Evolutionary conservation across 2,113 vertebrate genomes (phyloP), one percentile per base, ranked within the genome.

Genomic region (Ptychochromis oligacanthus): DNA sequence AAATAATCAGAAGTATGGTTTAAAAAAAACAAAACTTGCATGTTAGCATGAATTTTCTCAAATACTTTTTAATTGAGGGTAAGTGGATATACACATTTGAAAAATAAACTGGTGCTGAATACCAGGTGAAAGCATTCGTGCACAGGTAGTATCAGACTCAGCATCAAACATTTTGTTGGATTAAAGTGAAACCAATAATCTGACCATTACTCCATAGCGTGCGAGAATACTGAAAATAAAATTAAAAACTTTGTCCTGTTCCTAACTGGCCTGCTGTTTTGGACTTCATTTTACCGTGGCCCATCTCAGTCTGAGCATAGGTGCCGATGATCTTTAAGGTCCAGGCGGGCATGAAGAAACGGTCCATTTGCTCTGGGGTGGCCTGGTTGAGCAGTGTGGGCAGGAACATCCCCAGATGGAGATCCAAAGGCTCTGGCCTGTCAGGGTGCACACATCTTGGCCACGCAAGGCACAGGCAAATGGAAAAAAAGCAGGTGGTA

Each of bases 281-380:
- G 78, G 56, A 58, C 82, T 74, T 77, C 1, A 77, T 86, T 95
- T 94, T 99, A 99, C 98, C 98, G 96, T 99, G 98, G 93, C 98
- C 98, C 95, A 99, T 98, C 95, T 99, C 98, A 90, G 98, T 99
- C 95, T 99, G 98, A 28, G 98, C 98, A 87, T 99, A 99, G 94
- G 98, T 99, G 96, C 98, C 98, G 96, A 97, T 97, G 96, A 99
- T 98, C 95, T 98, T 95, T 95, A 99, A 95, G 94, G 97, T 98
- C 98, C 98, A 99, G 91, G 98, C 96, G 7, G 97, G 97, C 93
- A 98, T 97, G 97, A 99, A 99, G 98, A 98, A 97, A 74, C 96
- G 95, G 77, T 99, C 96, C 93, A 99, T 98, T 94, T 99, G 98
- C 85, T 97, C 97, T 75, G 95, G 94, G 54, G 97, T 98, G 89